These are phyloP conservation scores for Hestina assimilis DNA, from an alignment of 1,140 invertebrate genomes.

Conservation along the genomic window DNA sequence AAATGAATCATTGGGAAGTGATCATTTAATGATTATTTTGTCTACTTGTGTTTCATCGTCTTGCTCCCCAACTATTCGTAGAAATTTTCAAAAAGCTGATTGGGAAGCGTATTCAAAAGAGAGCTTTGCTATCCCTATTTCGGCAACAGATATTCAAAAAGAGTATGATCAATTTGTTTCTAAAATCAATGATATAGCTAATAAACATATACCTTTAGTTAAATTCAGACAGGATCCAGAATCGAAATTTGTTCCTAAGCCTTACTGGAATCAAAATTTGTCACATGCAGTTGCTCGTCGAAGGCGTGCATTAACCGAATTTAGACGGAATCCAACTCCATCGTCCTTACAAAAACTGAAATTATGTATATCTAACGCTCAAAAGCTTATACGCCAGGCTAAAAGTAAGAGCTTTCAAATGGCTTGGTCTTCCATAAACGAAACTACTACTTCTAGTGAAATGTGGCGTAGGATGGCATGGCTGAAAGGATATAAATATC, in stretches of 20 bases:
- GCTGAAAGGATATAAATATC: neutral
- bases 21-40: slow-evolving; percentile 32
- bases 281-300: slow-evolving; percentile 13
- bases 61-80: slow-evolving; percentile 3
- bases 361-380: neutral
- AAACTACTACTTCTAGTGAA: too few species aligned
- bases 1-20: slow-evolving; percentile 30
- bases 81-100: slow-evolving; percentile 30
- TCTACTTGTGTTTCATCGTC: neutral
- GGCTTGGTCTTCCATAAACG: too few species aligned
- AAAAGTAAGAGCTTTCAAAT: too few species aligned
- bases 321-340: slow-evolving; percentile 33
- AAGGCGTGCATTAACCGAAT: slow-evolving; percentile 13
- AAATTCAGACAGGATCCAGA: slow-evolving; percentile 11
- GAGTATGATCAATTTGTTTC: slow-evolving; percentile 26
- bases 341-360: slow-evolving; percentile 16
- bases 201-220: slow-evolving; percentile 24
- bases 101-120: slow-evolving; percentile 24
- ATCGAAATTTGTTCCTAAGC: slow-evolving; percentile 23
- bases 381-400: too few species aligned
- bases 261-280: slow-evolving; percentile 21
- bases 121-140: neutral
- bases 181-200: slow-evolving; percentile 22
- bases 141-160: slow-evolving; percentile 11
- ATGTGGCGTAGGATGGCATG: too few species aligned